Evolutionary conservation across 2,888 invertebrate species (phyloP), one percentile per base, ranked within the genome.

Genomic region (Meganola albula): DNA sequence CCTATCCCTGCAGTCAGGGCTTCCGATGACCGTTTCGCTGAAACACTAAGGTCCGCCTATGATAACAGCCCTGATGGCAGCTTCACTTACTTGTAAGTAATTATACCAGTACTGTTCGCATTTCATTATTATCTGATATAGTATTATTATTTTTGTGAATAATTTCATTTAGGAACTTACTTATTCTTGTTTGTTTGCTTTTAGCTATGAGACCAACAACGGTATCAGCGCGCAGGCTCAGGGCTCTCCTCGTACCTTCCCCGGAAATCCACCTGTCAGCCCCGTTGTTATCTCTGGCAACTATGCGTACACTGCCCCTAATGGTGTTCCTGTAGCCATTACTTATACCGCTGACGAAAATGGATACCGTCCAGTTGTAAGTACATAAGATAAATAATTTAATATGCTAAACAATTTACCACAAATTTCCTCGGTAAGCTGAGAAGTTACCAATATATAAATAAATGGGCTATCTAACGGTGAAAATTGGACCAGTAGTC

Each of bases 301-400:
- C 2, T 89, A 73, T 77, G 74, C 85, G 24, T 88, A 80, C 66
- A 87, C 79, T 3, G 87, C 88, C 2, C 89, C 89, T 8, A 90
- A 91, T 48, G 91, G 92, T 3, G 63, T 79, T 14, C 79, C 79
- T 8, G 77, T 90, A 50, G 63, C 70, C 11, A 58, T 91, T 39
- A 67, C 75, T 24, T 92, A 91, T 70, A 59, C 87, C 37, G 91
- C 92, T 44, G 90, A 91, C 53, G 91, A 91, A 65, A 88, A 90
- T 43, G 92, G 92, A 37, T 92, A 89, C 85, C 89, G 89, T 47
- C 89, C 91, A 10, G 72, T 83, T 58, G 91, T 78, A 46, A 59
- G 63, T 58, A 12, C n/a, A n/a, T n/a, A n/a, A n/a, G n/a, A n/a
- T n/a, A n/a, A n/a, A n/a, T n/a, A n/a, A n/a, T n/a, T n/a, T n/a